phyloP scores from a whole-genome alignment of 2,888 invertebrate species.

The Caenorhabditis angaria region DNA sequence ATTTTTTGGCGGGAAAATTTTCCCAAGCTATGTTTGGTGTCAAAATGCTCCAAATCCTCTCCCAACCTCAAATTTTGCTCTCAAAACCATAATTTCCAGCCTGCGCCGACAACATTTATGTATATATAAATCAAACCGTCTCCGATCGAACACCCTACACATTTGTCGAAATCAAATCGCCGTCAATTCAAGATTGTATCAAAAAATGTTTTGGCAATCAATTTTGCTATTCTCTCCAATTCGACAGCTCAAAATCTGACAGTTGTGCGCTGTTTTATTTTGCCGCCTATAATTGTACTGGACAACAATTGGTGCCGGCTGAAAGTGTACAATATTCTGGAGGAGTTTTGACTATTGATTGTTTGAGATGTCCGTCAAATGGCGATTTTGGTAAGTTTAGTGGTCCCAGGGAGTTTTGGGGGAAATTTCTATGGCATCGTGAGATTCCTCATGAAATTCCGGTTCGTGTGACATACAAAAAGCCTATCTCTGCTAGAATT shows the following conservation, averaged over 20 bases:
- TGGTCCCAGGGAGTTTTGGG: constrained; percentile 19
- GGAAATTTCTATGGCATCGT: too few species aligned
- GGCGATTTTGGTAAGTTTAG: constrained; percentile 59
- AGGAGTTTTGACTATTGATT: constrained; percentile 57
- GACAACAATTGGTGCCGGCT: constrained; percentile 44
- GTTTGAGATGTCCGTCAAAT: constrained; percentile 60
- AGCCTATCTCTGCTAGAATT: too few species aligned
- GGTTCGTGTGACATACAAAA: too few species aligned
- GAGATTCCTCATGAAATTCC: too few species aligned
- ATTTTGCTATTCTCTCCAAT: constrained; percentile 64
- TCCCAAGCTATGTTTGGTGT: not conserved
- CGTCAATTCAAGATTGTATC: constrained; percentile 59
- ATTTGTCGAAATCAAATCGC: constrained; percentile 46
- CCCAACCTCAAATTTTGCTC: not conserved
- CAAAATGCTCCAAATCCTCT: not conserved
- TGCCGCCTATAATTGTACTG: constrained; percentile 58
- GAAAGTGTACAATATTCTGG: constrained; percentile 44
- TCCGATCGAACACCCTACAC: constrained; percentile 55
- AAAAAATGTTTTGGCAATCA: constrained; percentile 66
- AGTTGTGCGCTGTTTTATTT: constrained; percentile 57
- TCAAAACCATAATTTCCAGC: constrained; percentile 43
- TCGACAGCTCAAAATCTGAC: constrained; percentile 48
- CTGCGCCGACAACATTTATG: constrained; percentile 57
- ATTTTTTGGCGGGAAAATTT: not conserved
- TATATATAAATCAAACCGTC: constrained; percentile 47